Evolutionary conservation across 64 coral and sea anemone species (phyloP), one percentile per base, ranked within the genome.

Genomic region (Montipora efflorescens): DNA sequence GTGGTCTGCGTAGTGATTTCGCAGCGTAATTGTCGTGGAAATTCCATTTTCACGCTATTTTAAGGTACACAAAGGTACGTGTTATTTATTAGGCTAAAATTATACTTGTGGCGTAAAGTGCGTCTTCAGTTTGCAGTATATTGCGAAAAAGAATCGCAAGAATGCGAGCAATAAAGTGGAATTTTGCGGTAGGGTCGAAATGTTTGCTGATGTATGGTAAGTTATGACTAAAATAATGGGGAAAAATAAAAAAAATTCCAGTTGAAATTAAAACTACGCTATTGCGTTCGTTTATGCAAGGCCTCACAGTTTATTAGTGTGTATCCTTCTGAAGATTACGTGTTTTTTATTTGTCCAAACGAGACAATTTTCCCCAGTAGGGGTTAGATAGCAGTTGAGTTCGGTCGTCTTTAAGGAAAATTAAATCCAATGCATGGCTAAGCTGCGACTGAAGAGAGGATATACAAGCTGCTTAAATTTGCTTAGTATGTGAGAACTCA

Each of bases 1-100:
- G 59, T 18, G n/a, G 82, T 70, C 82, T 70, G 44, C 9, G 22
- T 80, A 43, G 45, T 20, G 22, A 10, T 72, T 86, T 86, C 36
- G 44, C 49, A 49, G 8, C 59, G 8, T 62, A 64, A 64, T 71
- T n/a, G 64, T 67, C n/a, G 62, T 67, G 82, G 66, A 86, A 84
- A 50, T 86, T 49, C 22, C 43, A 51, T 13, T 70, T 86, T 86
- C 82, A 86, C 82, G 67, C 82, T 23, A 86, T 86, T 71, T 84
- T 72, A 21, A 71, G 45, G 8, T 71, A 68, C 8, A n/a, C 66
- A 50, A 11, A 6, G 7, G 66, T 9, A 64, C 62, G 19, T 69
- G 36, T 84, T 11, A 68, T 69, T 47, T 69, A 13, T 67, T 46
- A 12, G 19, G 5, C 82, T 48, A 48, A 71, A 72, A 86, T 71